A percentile compares a stretch with the other conserved stretches of the same genome.
phyloP scores from a whole-genome alignment of 92 coral and sea anemone species.

The Paramuricea clavata region DNA sequence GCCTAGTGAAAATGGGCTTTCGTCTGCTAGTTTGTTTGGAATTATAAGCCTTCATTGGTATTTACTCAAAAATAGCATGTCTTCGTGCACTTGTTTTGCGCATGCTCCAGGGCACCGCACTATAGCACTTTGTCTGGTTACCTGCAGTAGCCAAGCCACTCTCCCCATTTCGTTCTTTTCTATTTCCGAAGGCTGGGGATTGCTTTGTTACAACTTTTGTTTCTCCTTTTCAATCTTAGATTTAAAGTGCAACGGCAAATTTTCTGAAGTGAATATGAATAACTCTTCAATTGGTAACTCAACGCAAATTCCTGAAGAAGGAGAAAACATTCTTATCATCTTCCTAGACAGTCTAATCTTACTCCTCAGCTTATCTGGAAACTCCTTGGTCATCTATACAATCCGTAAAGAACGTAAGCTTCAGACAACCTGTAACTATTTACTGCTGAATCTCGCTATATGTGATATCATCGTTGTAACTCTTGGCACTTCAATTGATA shows the following conservation, averaged over 20 bases:
- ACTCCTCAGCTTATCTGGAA: conserved; percentile 34
- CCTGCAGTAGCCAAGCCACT: too few species aligned
- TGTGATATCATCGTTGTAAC: conserved; percentile 45
- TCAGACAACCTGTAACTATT: conserved; percentile 40
- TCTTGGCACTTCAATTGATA: conserved; percentile 35
- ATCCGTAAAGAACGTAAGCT: conserved; percentile 41
- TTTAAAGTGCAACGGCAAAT: background rate
- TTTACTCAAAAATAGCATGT: too few species aligned
- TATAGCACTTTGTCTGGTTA: too few species aligned
- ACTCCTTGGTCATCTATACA: conserved; percentile 44
- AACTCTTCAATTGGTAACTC: conserved; percentile 20
- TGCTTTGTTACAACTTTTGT: too few species aligned
- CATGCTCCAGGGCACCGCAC: too few species aligned
- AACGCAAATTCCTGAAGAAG: background rate
- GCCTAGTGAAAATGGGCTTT: too few species aligned
- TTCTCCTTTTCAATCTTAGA: background rate
- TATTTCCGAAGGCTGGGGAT: too few species aligned
- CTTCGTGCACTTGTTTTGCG: too few species aligned
- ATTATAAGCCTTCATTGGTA: too few species aligned
- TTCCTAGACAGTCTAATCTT: conserved; percentile 31
- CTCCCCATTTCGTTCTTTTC: too few species aligned
- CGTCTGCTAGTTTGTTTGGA: too few species aligned
- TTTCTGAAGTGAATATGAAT: background rate
- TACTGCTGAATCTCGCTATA: conserved; percentile 38
- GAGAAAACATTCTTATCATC: conserved; percentile 13